Evolutionary conservation across 2,888 invertebrate genomes (phyloP), one percentile per base, ranked within the genome.

Genomic region (Labia minor): DNA sequence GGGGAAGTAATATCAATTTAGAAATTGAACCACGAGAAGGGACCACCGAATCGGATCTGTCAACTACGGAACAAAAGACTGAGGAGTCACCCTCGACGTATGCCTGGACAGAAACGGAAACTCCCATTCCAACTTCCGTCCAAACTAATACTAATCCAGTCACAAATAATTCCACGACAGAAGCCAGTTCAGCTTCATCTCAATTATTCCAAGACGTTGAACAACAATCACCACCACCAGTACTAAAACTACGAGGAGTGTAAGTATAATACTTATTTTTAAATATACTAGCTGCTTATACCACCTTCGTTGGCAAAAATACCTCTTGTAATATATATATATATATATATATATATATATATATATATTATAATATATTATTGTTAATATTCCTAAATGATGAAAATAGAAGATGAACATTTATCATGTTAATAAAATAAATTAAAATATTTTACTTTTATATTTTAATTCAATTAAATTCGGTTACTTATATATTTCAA

Each of bases 1-100:
- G 21, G 2, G 49, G 11, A 63, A 62, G 62, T 33, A 20, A 20
- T 26, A 26, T 26, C 26, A 49, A 49, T 49, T 49, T 49, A 16
- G 49, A 63, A 1, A 1, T 19, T 1, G 37, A 63, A 21, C 20
- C 64, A 11, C 20, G 49, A 16, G 64, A 67, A 37, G 49, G 16
- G 1, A 67, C 67, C 3, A 68, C 69, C 62, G 69, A 71, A 69
- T 66, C 69, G 16, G 73, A 72, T 11, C 66, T 72, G 0, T 68
- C 69, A 19, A 74, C 74, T 14, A 61, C 74, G 1, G 68, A 72
- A 37, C 72, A 71, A 8, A 71, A 73, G 20, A 73, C 71, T 0
- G 68, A 68, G 8, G 70, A 71, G n/a, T 16, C 49, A n/a, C 61
- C 61, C 14, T 21, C 65, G 1, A 37, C 65, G 1, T 49, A 49